These are phyloP conservation scores for Festucalex cinctus DNA, from an alignment of 2,113 vertebrate genomes.

Conservation along the genomic window DNA sequence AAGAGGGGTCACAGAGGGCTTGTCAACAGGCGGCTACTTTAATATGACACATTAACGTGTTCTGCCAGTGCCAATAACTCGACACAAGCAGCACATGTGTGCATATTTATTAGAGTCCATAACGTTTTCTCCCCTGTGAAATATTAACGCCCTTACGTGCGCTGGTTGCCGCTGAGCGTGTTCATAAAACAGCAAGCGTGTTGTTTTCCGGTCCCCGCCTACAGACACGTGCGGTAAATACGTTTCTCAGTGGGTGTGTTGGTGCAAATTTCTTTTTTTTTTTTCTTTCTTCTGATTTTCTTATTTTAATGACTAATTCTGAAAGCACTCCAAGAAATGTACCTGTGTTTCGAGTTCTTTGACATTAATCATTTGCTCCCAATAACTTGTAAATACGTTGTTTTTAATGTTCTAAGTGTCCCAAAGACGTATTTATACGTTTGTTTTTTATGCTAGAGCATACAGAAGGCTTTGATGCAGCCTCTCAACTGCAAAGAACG, in stretches of 20 bases:
- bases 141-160: slow-evolving; percentile 53
- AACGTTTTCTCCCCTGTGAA: slow-evolving; percentile 62
- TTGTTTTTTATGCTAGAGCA: no score
- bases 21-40: slow-evolving; percentile 67
- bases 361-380: no score
- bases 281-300: no score
- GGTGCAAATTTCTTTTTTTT: no score
- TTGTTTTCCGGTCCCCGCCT: slow-evolving; percentile 27
- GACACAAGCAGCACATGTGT: slow-evolving; percentile 65
- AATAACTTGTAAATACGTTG: no score
- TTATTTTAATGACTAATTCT: no score
- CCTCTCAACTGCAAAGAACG: no score
- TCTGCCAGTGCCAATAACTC: slow-evolving; percentile 68
- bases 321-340: background rate
- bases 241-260: slow-evolving; percentile 10
- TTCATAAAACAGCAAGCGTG: slow-evolving; percentile 49
- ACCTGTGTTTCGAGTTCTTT: background rate
- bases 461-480: no score
- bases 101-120: slow-evolving; percentile 67
- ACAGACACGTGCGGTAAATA: slow-evolving; percentile 15
- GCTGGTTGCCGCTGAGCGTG: slow-evolving; percentile 54
- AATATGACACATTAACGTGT: slow-evolving; percentile 71
- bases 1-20: slow-evolving; percentile 60
- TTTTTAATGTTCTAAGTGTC: no score
- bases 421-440: no score